Percentiles rank a stretch among this genome's conserved stretches.
Conservation (phyloP, 2,888 invertebrate genomes). For the Malachius bipustulatus region DNA sequence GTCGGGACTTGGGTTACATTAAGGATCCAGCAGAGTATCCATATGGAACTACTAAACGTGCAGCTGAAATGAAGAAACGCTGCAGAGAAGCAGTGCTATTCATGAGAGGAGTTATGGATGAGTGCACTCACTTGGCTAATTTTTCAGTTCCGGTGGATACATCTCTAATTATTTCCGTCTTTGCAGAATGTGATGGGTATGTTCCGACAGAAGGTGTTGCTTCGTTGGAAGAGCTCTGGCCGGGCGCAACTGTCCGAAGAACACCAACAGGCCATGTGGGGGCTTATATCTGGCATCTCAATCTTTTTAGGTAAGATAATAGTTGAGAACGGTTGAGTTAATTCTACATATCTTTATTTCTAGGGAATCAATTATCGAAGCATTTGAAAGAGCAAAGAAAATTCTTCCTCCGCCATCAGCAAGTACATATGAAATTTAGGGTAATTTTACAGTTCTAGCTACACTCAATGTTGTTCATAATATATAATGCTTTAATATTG, state of each 20-base stretch:
- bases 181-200: slow-evolving; percentile 82
- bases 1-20: slow-evolving; percentile 22
- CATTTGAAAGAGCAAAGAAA: slow-evolving; percentile 57
- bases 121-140: slow-evolving; percentile 92
- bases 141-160: slow-evolving; percentile 83
- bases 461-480: too few relatives aligned
- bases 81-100: slow-evolving; percentile 78
- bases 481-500: too few relatives aligned
- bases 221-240: slow-evolving; percentile 82
- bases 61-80: slow-evolving; percentile 50
- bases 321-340: background rate
- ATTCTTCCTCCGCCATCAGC: slow-evolving; percentile 21
- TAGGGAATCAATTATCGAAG: slow-evolving; percentile 65
- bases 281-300: slow-evolving; percentile 78
- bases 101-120: slow-evolving; percentile 97
- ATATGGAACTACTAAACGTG: slow-evolving; percentile 17
- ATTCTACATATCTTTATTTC: slow-evolving; percentile 23
- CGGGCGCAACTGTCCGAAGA: slow-evolving; percentile 77
- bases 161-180: slow-evolving; percentile 78
- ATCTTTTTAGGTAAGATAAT: slow-evolving; percentile 63
- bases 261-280: slow-evolving; percentile 83
- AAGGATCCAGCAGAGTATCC: slow-evolving; percentile 19
- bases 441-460: too few relatives aligned
- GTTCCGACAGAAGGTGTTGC: slow-evolving; percentile 78
- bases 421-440: background rate